A percentile compares a stretch with the other conserved stretches of the same genome.
Evolutionary conservation across 2,888 invertebrate genomes (phyloP).

Genomic region (Drosophila neotestacea): DNA sequence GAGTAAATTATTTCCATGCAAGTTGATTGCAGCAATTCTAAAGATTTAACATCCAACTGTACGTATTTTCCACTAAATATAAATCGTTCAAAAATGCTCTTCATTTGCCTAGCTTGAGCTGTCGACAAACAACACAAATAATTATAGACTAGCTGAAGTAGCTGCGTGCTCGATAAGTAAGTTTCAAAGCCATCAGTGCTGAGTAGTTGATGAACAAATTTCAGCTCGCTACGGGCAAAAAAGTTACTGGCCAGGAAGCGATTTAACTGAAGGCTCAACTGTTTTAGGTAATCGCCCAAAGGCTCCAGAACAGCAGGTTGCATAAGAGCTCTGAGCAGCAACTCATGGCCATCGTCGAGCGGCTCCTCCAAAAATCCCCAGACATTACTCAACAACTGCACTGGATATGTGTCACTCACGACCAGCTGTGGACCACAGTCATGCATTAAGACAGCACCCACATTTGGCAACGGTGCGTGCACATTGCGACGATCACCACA

Average conservation of each 20-base stretch:
- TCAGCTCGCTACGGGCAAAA: constrained; percentile 88
- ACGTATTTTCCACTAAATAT: constrained; percentile 88
- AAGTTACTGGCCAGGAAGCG: constrained; percentile 81
- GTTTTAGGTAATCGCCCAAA: constrained; percentile 71
- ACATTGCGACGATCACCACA: constrained; percentile 80
- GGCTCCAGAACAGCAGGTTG: constrained; percentile 75
- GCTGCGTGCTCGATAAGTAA: constrained; percentile 69
- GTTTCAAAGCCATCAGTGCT: constrained; percentile 76
- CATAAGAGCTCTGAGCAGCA: constrained; percentile 70
- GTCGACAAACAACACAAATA: constrained; percentile 87
- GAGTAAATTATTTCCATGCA: constrained; percentile 86
- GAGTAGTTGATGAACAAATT: constrained; percentile 84
- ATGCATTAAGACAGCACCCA: constrained; percentile 82
- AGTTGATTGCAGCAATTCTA: constrained; percentile 86
- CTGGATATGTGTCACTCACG: constrained; percentile 81
- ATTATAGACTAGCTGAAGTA: constrained; percentile 87
- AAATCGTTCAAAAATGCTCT: constrained; percentile 87
- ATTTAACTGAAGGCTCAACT: constrained; percentile 67
- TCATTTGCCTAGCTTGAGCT: constrained; percentile 87
- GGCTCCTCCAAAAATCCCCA: constrained; percentile 77
- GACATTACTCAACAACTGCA: constrained; percentile 79
- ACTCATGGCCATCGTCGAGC: constrained; percentile 51
- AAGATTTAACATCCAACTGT: constrained; percentile 86
- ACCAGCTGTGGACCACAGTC: constrained; percentile 81
- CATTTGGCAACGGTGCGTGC: constrained; percentile 82